Percentiles rank a stretch among this genome's conserved stretches.
phyloP scores from a whole-genome alignment of 2,888 invertebrate genomes.

The Megaustenia siamemsis region DNA sequence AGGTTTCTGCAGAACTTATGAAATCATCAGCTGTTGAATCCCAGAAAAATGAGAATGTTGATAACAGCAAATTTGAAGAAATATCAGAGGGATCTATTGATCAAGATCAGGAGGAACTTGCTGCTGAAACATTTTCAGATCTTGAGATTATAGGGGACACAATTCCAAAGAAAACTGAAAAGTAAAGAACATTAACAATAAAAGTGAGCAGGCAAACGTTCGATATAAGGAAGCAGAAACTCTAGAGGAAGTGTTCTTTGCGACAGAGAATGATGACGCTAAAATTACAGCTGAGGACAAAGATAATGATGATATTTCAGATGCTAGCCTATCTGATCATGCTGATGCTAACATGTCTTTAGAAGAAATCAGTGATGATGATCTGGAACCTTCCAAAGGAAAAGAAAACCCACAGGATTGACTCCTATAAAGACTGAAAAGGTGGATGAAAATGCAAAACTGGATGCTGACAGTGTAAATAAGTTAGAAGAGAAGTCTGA shows the following conservation, averaged over 20 bases:
- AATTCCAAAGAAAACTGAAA: not conserved
- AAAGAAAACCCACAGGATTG: conserved; percentile 24
- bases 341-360: conserved; percentile 44
- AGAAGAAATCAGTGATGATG: conserved; percentile 56
- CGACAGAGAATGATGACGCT: conserved; percentile 50
- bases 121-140: conserved; percentile 40
- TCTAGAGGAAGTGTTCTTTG: conserved; percentile 51
- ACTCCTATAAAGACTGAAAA: conserved; percentile 18
- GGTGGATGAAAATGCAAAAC: not conserved
- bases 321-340: conserved; percentile 51
- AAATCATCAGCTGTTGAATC: not conserved
- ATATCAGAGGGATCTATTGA: conserved; percentile 54
- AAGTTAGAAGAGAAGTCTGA: conserved; percentile 14
- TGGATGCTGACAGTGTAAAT: not conserved
- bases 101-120: conserved; percentile 42
- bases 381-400: conserved; percentile 48
- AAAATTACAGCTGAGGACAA: conserved; percentile 51
- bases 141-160: conserved; percentile 38
- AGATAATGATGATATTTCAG: conserved; percentile 54
- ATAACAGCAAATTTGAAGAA: conserved; percentile 51
- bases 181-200: not conserved
- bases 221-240: conserved; percentile 48
- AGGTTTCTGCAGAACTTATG: not conserved
- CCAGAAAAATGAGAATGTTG: not conserved
- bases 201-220: not conserved